Evolutionary conservation across 2,888 invertebrate genomes (phyloP).

Genomic region (Acutogordius australiensis): DNA sequence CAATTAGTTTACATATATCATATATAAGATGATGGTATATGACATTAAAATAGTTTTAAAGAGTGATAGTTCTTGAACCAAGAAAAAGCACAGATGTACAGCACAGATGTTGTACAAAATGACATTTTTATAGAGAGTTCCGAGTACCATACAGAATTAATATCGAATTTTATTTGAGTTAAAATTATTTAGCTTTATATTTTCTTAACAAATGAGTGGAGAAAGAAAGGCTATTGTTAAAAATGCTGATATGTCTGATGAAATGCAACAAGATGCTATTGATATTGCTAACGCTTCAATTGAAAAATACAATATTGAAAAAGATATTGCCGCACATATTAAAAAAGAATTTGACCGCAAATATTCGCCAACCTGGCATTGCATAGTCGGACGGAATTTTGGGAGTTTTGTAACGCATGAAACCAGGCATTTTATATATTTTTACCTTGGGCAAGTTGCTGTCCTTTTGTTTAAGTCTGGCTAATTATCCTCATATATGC

Average conservation of each 20-base stretch:
- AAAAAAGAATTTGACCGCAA: constrained; percentile 99
- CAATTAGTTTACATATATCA: no score
- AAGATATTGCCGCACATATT: constrained; percentile 94
- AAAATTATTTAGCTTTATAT: no score
- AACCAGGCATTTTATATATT: constrained; percentile 96
- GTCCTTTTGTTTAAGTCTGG: constrained; percentile 95
- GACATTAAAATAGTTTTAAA: no score
- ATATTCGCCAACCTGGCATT: constrained; percentile 97
- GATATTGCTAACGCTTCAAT: constrained; percentile 92
- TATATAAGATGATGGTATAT: no score
- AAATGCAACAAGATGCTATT: constrained; percentile 99
- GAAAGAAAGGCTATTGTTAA: constrained; percentile 97
- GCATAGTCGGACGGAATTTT: constrained; percentile 92
- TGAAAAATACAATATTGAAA: constrained; percentile 95
- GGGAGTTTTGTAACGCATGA: constrained; percentile 73
- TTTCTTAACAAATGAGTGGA: constrained; percentile 37
- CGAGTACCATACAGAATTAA: no score
- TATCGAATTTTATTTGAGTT: no score
- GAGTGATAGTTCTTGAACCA: no score
- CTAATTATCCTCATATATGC: no score
- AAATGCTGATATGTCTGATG: constrained; percentile 98
- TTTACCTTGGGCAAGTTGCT: constrained; percentile 93
- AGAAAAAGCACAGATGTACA: no score
- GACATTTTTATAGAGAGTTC: no score
- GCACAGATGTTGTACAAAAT: no score